Conservation (phyloP, 2,888 invertebrate species). For the Cerastis leucographa region DNA sequence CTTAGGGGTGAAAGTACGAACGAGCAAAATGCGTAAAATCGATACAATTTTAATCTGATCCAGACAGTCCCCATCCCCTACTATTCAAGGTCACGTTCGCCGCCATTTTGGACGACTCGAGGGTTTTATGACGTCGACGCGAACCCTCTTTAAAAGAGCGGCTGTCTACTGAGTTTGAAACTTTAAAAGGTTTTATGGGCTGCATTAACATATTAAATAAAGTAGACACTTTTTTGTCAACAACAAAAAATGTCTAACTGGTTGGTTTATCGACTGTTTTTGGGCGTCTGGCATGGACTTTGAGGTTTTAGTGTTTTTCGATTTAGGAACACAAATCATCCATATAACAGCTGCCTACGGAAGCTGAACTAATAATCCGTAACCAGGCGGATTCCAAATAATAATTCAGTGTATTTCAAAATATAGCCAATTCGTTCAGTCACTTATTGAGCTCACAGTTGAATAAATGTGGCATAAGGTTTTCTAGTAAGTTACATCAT, state of each 20-base stretch:
- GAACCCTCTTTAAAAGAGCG: conserved; percentile 59
- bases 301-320: neutral
- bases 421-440: conserved; percentile 16
- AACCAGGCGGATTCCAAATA: neutral
- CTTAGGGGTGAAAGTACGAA: conserved; percentile 53
- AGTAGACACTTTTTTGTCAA: conserved; percentile 24
- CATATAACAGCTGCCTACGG: neutral
- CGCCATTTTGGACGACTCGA: conserved; percentile 74
- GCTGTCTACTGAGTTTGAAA: conserved; percentile 52
- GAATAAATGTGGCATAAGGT: conserved; percentile 43
- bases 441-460: conserved; percentile 37
- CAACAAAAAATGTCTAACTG: conserved; percentile 12
- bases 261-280: conserved; percentile 14
- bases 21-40: conserved; percentile 54
- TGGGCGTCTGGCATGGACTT: conserved; percentile 1
- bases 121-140: conserved; percentile 64
- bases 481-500: conserved; percentile 57
- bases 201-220: conserved; percentile 34
- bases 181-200: conserved; percentile 52
- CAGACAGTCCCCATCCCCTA: conserved; percentile 74
- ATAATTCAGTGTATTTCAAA: conserved; percentile 5
- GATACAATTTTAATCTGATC: conserved; percentile 71
- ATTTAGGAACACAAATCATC: neutral
- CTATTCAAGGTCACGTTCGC: conserved; percentile 78
- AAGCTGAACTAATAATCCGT: neutral